These are phyloP conservation scores for Drosophila multiciliata DNA, from an alignment of 2,888 invertebrate species.

Conservation along the genomic window DNA sequence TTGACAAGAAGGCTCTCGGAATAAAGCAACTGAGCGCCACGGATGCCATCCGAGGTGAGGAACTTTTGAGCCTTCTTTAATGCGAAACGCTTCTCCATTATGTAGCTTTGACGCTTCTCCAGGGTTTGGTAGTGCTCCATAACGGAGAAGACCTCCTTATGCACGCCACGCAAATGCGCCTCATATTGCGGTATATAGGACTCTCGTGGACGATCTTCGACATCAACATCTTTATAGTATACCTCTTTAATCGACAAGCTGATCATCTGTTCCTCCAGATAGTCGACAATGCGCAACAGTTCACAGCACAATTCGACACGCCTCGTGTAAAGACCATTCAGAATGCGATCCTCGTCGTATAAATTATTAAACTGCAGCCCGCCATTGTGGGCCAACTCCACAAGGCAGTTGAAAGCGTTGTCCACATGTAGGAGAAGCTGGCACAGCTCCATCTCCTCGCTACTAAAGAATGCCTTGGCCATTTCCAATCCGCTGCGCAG, in stretches of 20 bases:
- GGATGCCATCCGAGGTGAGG: slow-evolving; percentile 50
- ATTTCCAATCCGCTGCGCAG: slow-evolving; percentile 18
- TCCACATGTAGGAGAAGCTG: slow-evolving; percentile 78
- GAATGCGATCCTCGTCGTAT: slow-evolving; percentile 55
- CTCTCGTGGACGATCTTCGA: slow-evolving; percentile 63
- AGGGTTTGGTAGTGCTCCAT: slow-evolving; percentile 57
- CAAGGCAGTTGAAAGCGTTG: slow-evolving; percentile 77
- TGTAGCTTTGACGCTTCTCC: slow-evolving; percentile 31
- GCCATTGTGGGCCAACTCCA: slow-evolving; percentile 78
- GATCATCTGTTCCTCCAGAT: slow-evolving; percentile 56
- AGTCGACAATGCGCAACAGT: slow-evolving; percentile 60
- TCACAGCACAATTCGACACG: slow-evolving; percentile 71
- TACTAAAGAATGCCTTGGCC: slow-evolving; percentile 77
- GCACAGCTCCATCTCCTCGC: slow-evolving; percentile 81
- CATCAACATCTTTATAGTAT: slow-evolving; percentile 66
- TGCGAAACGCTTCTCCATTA: slow-evolving; percentile 69
- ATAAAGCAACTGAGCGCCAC: slow-evolving; percentile 57
- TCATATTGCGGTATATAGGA: slow-evolving; percentile 59
- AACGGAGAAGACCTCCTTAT: slow-evolving; percentile 58
- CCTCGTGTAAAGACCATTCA: slow-evolving; percentile 62
- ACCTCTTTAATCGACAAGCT: slow-evolving; percentile 44
- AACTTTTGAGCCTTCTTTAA: slow-evolving; percentile 62
- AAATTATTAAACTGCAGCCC: slow-evolving; percentile 78
- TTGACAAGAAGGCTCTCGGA: slow-evolving; percentile 64
- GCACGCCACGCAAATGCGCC: slow-evolving; percentile 36